A percentile compares a stretch with the other conserved stretches of the same genome.
phyloP scores from a whole-genome alignment of 2,113 vertebrate genomes.

The Antechinus flavipes region DNA sequence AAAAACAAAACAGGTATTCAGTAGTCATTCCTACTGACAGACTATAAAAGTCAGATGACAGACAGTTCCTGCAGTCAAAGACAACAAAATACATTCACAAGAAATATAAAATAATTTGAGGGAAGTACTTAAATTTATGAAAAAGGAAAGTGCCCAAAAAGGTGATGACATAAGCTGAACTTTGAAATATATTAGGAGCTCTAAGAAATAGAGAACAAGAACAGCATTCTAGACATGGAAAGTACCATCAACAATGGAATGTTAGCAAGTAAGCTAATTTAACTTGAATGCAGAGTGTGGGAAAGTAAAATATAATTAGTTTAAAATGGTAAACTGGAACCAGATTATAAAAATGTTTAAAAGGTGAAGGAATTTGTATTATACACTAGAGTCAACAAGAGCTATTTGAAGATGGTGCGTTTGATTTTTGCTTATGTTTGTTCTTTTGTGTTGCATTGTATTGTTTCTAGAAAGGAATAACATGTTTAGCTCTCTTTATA shows the following conservation, averaged over 20 bases:
- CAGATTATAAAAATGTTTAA: background rate
- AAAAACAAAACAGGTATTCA: background rate
- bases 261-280: background rate
- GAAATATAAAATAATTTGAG: background rate
- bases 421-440: background rate
- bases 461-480: background rate
- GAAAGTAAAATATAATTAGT: background rate
- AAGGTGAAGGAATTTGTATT: background rate
- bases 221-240: background rate
- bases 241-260: background rate
- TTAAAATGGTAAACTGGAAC: background rate
- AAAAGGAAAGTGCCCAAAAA: background rate
- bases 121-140: background rate
- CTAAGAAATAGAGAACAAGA: background rate
- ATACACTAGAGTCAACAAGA: background rate
- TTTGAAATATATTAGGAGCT: background rate
- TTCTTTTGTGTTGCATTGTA: background rate
- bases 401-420: background rate
- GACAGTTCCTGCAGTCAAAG: background rate
- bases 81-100: background rate
- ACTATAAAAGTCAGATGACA: background rate
- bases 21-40: no score
- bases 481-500: background rate
- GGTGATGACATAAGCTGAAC: background rate
- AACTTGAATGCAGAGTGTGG: background rate